Conservation (phyloP, 2,113 vertebrate species). For the Conger conger region DNA sequence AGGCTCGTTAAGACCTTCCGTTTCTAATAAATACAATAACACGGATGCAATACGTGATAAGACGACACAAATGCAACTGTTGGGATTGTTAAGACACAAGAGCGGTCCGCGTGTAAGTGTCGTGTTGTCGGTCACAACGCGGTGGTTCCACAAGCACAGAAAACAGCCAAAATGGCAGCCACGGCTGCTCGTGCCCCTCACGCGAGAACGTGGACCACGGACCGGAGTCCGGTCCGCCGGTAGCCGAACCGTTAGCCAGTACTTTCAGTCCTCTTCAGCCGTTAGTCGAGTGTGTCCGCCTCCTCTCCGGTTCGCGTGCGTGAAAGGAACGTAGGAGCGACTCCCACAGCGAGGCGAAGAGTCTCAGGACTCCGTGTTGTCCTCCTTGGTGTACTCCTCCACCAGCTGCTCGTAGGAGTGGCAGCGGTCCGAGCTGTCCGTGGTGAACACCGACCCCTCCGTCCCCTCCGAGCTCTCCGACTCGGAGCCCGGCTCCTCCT, state of each 20-base stretch:
- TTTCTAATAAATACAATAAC: conserved; percentile 5
- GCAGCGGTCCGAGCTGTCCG: conserved; percentile 74
- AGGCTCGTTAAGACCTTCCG: not conserved
- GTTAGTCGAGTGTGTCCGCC: too few species aligned
- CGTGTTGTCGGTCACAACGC: not conserved
- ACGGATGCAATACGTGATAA: not conserved
- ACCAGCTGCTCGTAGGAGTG: conserved; percentile 89
- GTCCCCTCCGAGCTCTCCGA: conserved; percentile 74
- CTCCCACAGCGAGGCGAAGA: conserved; percentile 5
- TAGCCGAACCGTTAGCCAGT: too few species aligned
- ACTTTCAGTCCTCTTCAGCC: too few species aligned
- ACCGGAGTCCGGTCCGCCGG: too few species aligned
- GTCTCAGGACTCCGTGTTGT: conserved; percentile 68
- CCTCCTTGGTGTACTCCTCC: conserved; percentile 85
- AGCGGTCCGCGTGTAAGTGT: not conserved
- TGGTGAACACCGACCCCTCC: conserved; percentile 83
- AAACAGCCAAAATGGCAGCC: not conserved
- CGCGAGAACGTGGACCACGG: too few species aligned
- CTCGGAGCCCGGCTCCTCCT: conserved; percentile 64
- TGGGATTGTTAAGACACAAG: not conserved
- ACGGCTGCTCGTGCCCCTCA: not conserved
- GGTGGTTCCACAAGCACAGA: not conserved
- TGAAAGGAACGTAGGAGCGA: not conserved
- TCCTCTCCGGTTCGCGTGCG: too few species aligned
- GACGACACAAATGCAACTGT: not conserved